Base-by-base conservation (phyloP, 2,113 vertebrate genomes). In the Cephalopholis sonnerati region DNA sequence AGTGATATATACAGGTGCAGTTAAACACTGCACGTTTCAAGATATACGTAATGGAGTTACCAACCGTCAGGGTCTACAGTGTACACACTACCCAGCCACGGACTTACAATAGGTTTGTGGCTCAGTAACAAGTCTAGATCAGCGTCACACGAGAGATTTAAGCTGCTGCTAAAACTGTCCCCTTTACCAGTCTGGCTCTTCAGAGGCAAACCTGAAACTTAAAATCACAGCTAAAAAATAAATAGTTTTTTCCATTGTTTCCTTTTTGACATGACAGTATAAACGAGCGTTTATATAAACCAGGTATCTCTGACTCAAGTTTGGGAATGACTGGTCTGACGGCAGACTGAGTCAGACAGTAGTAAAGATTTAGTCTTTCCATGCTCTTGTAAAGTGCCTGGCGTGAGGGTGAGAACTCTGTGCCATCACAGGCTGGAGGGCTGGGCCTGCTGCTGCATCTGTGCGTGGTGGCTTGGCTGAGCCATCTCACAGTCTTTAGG, bases 371-470 rank as follows among this genome's bases (percentile, higher is more conserved):
- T 73, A 11, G 10, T 85, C 54, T 77, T 2, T 41, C 54, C 48
- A 25, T 57, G 67, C 68, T 48, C 58, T 75, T 48, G 48, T 89
- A 91, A 93, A 92, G 89, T 90, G 88, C 85, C 73, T 62, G 46
- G n/a, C 39, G 44, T 70, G 44, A 79, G 48, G 48, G 5, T 51
- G n/a, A 50, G 24, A n/a, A 48, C 41, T 80, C 46, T n/a, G 17
- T 7, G 62, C 64, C 0, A n/a, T 96, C 92, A 98, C 95, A 98
- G 87, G 90, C 96, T 97, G 58, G 96, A 96, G 15, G 96, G 94
- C 41, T 97, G 96, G 3, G 92, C 89, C 89, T 97, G 96, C 83
- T 95, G 94, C 83, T 97, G 94, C 1, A 92, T 73, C 63, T 90
- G 80, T 12, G 91, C 3, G 11, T 87, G 7, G 92, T 77, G 11